Percentiles rank a stretch among this genome's conserved stretches.
These are phyloP conservation scores for Rhagoletis zephyria DNA, from an alignment of 1,140 invertebrate species.

Conservation along the genomic window DNA sequence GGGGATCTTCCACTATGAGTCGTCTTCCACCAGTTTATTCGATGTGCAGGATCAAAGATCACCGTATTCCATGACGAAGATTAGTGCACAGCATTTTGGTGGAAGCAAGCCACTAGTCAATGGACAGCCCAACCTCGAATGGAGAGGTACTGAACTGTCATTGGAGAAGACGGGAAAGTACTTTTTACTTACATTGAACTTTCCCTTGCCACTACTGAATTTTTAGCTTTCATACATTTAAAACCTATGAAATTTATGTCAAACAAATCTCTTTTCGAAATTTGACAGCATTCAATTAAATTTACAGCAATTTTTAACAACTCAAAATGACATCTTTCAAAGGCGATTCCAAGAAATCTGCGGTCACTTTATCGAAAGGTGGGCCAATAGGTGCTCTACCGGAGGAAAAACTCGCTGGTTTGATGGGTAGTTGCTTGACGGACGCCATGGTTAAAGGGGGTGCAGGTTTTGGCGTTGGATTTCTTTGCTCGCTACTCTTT, in stretches of 20 bases:
- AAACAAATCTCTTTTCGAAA: neutral
- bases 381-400: neutral
- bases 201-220: too few relatives aligned
- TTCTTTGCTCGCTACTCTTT: conserved; percentile 81
- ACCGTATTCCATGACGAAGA: too few relatives aligned
- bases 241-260: neutral
- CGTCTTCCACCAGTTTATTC: too few relatives aligned
- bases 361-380: neutral
- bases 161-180: too few relatives aligned
- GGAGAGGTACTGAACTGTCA: too few relatives aligned
- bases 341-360: neutral
- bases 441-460: conserved; percentile 73
- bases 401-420: conserved; percentile 32
- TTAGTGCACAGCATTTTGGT: too few relatives aligned
- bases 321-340: neutral
- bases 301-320: neutral
- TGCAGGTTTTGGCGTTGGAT: conserved; percentile 80
- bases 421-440: conserved; percentile 26
- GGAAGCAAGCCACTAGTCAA: too few relatives aligned
- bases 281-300: neutral
- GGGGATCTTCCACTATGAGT: too few relatives aligned
- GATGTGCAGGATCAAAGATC: too few relatives aligned
- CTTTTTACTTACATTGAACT: too few relatives aligned
- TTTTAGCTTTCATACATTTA: too few relatives aligned
- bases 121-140: too few relatives aligned